These are phyloP conservation scores for Cavia porcellus DNA, from an alignment of 2,113 vertebrate species.

Conservation along the genomic window DNA sequence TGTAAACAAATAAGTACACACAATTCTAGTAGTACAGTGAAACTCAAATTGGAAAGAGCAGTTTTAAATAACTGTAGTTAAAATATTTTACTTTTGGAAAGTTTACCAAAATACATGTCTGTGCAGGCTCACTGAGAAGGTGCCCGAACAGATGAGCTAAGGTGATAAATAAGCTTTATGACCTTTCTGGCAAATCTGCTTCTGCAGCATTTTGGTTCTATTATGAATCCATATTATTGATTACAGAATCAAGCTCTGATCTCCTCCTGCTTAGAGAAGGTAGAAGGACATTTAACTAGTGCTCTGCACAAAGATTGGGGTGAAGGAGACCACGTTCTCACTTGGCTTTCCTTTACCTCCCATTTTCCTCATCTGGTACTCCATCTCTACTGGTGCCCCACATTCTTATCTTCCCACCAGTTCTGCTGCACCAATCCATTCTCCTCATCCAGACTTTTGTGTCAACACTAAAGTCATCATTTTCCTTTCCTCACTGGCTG, in stretches of 20 bases:
- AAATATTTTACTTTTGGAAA: constrained; percentile 38
- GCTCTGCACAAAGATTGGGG: not conserved
- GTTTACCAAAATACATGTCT: not conserved
- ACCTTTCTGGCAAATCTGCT: not conserved
- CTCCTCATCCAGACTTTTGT: not conserved
- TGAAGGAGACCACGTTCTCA: not conserved
- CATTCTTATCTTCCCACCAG: not conserved
- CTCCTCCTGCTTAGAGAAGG: not conserved
- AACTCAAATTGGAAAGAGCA: constrained; percentile 11
- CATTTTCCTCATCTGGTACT: not conserved
- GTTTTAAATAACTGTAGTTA: constrained; percentile 11
- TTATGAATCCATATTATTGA: not conserved
- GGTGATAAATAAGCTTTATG: not conserved
- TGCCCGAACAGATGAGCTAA: not conserved
- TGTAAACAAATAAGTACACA: not conserved
- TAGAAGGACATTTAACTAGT: not conserved
- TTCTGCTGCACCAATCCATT: not conserved
- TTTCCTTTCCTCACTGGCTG: not conserved
- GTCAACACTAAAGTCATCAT: not conserved
- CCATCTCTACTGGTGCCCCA: not conserved
- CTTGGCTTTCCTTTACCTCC: constrained; percentile 1
- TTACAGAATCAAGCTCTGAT: not conserved
- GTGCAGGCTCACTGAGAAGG: not conserved
- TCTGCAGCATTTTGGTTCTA: not conserved
- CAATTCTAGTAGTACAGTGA: not conserved